Conservation (phyloP, 1,140 invertebrate species). For the Dinoponera quadriceps region DNA sequence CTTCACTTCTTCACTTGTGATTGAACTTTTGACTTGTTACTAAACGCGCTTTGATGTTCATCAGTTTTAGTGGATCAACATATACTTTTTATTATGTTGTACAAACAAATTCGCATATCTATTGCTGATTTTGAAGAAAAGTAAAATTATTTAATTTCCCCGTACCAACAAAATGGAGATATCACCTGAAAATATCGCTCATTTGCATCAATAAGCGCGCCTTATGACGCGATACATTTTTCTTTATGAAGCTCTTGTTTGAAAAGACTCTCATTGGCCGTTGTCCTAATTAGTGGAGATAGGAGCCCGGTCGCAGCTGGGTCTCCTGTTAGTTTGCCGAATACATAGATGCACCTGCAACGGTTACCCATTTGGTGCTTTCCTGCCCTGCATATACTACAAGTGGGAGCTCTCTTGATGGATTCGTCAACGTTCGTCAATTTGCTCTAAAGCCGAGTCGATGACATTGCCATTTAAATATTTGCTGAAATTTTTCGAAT, state of each 20-base stretch:
- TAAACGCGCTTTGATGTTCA: background rate
- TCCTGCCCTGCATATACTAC: conserved; percentile 33
- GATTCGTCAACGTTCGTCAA: conserved; percentile 55
- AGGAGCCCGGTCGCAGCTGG: conserved; percentile 35
- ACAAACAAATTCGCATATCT: background rate
- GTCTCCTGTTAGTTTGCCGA: conserved; percentile 52
- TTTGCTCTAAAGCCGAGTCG: conserved; percentile 50
- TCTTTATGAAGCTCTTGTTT: conserved; percentile 20
- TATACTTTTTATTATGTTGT: background rate
- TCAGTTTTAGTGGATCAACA: background rate
- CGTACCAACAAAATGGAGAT: background rate
- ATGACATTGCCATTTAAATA: conserved; percentile 27
- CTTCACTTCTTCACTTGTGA: background rate
- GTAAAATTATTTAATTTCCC: background rate
- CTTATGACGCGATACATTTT: conserved; percentile 32
- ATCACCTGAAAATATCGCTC: background rate
- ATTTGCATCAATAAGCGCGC: background rate
- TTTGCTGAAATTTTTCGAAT: conserved; percentile 44
- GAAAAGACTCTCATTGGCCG: conserved; percentile 20
- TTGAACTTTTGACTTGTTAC: background rate
- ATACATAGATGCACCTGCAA: conserved; percentile 58
- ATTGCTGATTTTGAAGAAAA: background rate
- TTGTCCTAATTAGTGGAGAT: conserved; percentile 52
- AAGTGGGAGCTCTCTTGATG: conserved; percentile 48
- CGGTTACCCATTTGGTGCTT: conserved; percentile 56